Conservation (phyloP, 2,113 vertebrate species). For the Eptesicus fuscus region DNA sequence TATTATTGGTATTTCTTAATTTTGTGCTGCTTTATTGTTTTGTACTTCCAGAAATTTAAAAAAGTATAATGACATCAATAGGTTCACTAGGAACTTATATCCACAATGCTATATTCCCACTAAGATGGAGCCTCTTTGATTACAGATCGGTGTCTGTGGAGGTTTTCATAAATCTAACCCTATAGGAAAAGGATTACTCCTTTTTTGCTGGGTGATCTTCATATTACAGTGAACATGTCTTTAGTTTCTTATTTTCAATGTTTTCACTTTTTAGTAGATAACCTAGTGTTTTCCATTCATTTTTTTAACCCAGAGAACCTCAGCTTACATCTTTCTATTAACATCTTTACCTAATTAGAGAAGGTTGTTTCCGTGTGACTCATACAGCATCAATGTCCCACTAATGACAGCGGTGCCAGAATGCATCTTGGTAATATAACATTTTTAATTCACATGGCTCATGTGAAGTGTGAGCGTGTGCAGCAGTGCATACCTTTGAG, state of each 20-base stretch:
- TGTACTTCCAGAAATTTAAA: neutral
- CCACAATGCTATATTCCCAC: neutral
- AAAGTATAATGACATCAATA: neutral
- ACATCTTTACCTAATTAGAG: neutral
- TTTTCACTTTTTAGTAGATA: neutral
- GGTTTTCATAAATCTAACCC: neutral
- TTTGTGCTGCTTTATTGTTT: constrained; percentile 16
- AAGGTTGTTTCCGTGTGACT: neutral
- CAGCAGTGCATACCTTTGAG: neutral
- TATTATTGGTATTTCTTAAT: neutral
- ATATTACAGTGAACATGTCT: neutral
- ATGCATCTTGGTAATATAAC: neutral
- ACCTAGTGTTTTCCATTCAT: neutral
- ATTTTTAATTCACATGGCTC: neutral
- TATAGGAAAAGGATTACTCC: neutral
- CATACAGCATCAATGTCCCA: neutral
- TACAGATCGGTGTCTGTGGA: neutral
- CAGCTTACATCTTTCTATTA: neutral
- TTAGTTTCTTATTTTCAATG: neutral
- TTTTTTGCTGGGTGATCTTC: neutral
- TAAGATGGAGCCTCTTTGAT: neutral
- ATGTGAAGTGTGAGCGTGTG: neutral
- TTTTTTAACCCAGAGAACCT: constrained; percentile 24
- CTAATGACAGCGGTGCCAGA: neutral
- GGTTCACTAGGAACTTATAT: neutral